phyloP scores from a whole-genome alignment of 2,797 vertebrate species.

The Enteromius unitaeniatus region DNA sequence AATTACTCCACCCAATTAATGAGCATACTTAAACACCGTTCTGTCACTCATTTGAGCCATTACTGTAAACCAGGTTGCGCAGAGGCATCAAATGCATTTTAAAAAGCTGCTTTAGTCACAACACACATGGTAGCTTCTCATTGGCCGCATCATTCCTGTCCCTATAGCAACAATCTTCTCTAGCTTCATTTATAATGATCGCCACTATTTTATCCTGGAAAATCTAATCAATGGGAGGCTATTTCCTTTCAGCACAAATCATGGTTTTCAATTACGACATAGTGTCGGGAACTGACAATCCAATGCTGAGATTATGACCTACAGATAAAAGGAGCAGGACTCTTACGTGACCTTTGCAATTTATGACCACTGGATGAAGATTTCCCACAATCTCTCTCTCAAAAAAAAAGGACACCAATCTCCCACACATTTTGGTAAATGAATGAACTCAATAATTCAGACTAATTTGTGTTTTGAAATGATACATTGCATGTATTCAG shows the following conservation, averaged over 20 bases:
- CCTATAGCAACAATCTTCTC: conserved; percentile 43
- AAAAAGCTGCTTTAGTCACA: conserved; percentile 14
- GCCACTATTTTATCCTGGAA: conserved; percentile 35
- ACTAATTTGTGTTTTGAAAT: not conserved
- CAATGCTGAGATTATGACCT: conserved; percentile 5
- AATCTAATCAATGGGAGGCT: conserved; percentile 35
- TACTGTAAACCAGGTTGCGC: conserved; percentile 20
- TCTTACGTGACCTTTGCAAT: not conserved
- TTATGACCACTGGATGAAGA: not conserved
- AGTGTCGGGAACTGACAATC: not conserved
- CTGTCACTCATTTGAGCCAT: conserved; percentile 30
- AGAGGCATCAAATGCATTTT: conserved; percentile 1
- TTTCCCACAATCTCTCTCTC: not conserved
- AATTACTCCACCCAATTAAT: conserved; percentile 36
- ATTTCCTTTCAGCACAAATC: conserved; percentile 24
- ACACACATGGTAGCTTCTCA: not conserved
- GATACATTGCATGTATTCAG: not conserved
- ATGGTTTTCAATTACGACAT: conserved; percentile 8
- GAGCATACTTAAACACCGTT: conserved; percentile 11
- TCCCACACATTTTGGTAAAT: not conserved
- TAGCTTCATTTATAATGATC: conserved; percentile 42
- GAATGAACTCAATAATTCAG: not conserved
- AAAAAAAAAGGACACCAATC: no score
- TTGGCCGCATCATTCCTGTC: conserved; percentile 19
- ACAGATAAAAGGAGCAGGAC: not conserved